These are phyloP conservation scores for Schizaphis graminum DNA, from an alignment of 2,888 invertebrate genomes.

Conservation along the genomic window DNA sequence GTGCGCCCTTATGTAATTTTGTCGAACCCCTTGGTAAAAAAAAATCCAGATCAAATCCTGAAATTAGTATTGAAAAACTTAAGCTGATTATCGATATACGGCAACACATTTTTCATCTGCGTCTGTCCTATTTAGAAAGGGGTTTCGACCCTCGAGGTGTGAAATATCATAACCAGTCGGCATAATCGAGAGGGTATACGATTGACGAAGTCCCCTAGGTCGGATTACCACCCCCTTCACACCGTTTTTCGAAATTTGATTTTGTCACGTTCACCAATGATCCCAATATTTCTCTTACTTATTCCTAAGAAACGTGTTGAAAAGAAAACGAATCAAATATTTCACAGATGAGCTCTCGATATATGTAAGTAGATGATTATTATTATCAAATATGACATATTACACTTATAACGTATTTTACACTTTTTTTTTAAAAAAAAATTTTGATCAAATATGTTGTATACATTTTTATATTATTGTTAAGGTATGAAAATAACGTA, in stretches of 20 bases:
- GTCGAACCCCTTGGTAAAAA: constrained; percentile 34
- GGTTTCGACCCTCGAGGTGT: constrained; percentile 61
- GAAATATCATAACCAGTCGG: constrained; percentile 62
- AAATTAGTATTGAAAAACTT: constrained; percentile 62
- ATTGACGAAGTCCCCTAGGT: constrained; percentile 50
- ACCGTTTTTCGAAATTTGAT: constrained; percentile 33
- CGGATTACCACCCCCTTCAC: constrained; percentile 31
- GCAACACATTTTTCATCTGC: constrained; percentile 51
- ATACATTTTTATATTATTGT: not conserved
- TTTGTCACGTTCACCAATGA: constrained; percentile 40
- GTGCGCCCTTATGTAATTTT: constrained; percentile 28
- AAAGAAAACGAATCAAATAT: constrained; percentile 1
- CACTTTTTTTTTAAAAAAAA: not conserved
- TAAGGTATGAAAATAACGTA: not conserved
- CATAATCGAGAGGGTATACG: constrained; percentile 56
- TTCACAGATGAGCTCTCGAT: not conserved
- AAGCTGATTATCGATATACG: constrained; percentile 60
- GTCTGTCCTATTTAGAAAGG: constrained; percentile 37
- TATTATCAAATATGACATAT: not conserved
- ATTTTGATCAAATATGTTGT: not conserved
- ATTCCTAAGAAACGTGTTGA: not conserved
- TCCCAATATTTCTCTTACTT: constrained; percentile 7
- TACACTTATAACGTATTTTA: not conserved
- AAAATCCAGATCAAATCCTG: constrained; percentile 51
- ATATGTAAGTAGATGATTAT: not conserved